Percentiles rank a stretch among this genome's conserved stretches.
These are phyloP conservation scores for Tursiops truncatus DNA, from an alignment of 2,113 vertebrate genomes.

Conservation along the genomic window DNA sequence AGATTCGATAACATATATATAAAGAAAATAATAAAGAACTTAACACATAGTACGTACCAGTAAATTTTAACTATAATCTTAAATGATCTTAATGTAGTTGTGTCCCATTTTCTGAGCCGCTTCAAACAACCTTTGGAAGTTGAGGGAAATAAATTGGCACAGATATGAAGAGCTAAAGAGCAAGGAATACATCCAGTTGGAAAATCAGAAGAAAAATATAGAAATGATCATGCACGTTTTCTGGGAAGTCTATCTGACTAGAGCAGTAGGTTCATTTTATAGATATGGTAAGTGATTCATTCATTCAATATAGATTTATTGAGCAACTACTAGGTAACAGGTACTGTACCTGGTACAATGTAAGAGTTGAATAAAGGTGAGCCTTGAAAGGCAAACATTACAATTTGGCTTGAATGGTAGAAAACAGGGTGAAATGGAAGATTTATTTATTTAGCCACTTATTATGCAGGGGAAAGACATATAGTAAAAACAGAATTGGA, in stretches of 20 bases:
- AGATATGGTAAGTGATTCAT: neutral
- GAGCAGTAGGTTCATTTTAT: neutral
- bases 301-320: conserved; percentile 11
- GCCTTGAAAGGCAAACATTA: neutral
- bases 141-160: neutral
- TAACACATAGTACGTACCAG: neutral
- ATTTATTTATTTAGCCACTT: neutral
- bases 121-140: neutral
- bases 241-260: neutral
- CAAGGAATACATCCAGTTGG: neutral
- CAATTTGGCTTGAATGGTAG: neutral
- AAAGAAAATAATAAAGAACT: neutral
- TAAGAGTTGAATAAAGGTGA: neutral
- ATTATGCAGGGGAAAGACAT: neutral
- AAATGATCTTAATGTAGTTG: neutral
- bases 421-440: neutral
- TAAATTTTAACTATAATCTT: conserved; percentile 7
- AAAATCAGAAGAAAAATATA: conserved; percentile 6
- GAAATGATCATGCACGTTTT: neutral
- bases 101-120: neutral
- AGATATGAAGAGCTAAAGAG: neutral
- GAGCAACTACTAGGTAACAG: neutral
- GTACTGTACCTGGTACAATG: neutral
- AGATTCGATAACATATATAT: neutral
- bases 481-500: neutral